Conservation (phyloP, 2,797 vertebrate genomes). For the Xerus rutilus region DNA sequence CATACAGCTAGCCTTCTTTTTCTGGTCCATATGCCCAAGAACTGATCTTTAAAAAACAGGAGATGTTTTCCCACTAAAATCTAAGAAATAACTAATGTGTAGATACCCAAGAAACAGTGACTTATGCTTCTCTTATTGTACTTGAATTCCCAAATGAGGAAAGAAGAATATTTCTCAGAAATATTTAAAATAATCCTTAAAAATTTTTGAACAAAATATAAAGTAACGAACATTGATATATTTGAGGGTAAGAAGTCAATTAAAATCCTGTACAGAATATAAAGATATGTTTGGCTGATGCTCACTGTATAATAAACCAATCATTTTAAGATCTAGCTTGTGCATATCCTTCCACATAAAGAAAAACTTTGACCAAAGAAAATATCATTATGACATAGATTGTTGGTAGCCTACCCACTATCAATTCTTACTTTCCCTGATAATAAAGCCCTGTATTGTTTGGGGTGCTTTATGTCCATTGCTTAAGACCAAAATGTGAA, state of each 20-base stretch:
- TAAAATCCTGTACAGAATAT: conserved; percentile 38
- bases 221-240: conserved; percentile 6
- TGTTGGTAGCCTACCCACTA: not conserved
- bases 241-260: conserved; percentile 24
- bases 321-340: not conserved
- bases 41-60: conserved; percentile 18
- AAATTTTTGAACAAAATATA: conserved; percentile 7
- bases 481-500: not conserved
- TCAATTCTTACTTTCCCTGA: not conserved
- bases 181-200: not conserved
- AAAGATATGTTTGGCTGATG: conserved; percentile 31
- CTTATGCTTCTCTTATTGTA: not conserved
- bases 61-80: not conserved
- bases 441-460: not conserved
- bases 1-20: not conserved
- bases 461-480: not conserved
- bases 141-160: not conserved
- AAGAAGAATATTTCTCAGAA: not conserved
- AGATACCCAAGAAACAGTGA: not conserved
- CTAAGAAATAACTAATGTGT: not conserved
- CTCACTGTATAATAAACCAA: conserved; percentile 44
- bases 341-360: not conserved
- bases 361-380: not conserved
- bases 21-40: not conserved
- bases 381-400: not conserved